Evolutionary conservation across 2,888 invertebrate genomes (phyloP), one percentile per base, ranked within the genome.

Genomic region (Hydrotaea diabolus): DNA sequence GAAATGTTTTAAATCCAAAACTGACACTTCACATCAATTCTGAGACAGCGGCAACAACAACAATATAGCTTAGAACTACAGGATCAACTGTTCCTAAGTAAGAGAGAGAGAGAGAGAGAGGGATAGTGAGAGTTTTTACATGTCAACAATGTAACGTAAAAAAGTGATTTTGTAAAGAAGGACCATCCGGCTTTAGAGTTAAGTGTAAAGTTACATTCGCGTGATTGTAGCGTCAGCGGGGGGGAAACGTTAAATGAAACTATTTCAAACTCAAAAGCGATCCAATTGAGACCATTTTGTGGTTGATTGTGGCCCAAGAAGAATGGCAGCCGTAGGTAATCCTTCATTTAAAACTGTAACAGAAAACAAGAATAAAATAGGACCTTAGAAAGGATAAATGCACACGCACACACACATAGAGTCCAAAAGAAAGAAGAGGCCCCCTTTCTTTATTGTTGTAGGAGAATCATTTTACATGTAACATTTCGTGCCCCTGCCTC

Each of bases 1-100:
- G 74, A 77, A 81, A 81, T 83, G 73, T 74, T 80, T 83, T 77
- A 77, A 83, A 83, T 74, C 69, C 19, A 69, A 77, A 79, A 82
- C 82, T 79, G 82, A 85, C 85, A 85, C 69, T 82, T 85, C 53
- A 57, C 77, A 79, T 71, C 74, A 78, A 26, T 23, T 11, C 26
- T 7, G n/a, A 15, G 31, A 75, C 53, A 53, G 55, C 36, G 31
- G 7, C 31, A 7, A 7, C 31, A 31, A 31, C 31, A 31, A 31
- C 31, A 31, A 31, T 31, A 31, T 31, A 31, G 31, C 31, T 7
- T n/a, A n/a, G n/a, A 31, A 7, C 7, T 31, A 7, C 2, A 31
- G 31, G 3, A 2, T 31, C 31, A 31, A 31, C 21, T 39, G 43
- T 73, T 21, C 36, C 21, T n/a, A n/a, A n/a, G n/a, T n/a, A n/a